Evolutionary conservation across 2,888 invertebrate species (phyloP).

Genomic region (Torymus texanus): DNA sequence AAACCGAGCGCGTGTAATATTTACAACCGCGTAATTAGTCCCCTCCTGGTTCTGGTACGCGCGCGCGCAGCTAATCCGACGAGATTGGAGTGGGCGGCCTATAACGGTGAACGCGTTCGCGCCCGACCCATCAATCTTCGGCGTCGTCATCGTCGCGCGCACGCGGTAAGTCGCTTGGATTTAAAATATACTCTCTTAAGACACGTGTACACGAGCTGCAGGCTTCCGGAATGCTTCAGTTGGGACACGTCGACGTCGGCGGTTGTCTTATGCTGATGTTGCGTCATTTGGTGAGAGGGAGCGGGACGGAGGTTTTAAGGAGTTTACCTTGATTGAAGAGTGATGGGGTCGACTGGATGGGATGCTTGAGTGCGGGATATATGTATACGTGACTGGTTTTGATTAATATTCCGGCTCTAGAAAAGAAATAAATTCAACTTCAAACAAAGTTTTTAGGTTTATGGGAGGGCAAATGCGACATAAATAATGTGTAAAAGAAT

Average conservation of each 20-base stretch:
- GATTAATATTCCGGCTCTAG: no score
- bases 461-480: no score
- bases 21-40: constrained; percentile 49
- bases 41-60: neutral
- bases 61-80: constrained; percentile 13
- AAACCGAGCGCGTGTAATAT: neutral
- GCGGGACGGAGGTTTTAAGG: neutral
- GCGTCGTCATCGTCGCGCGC: constrained; percentile 62
- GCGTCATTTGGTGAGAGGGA: constrained; percentile 35
- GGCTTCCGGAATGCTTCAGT: no score
- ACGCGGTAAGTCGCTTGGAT: constrained; percentile 61
- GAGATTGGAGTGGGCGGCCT: constrained; percentile 38
- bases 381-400: no score
- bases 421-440: no score
- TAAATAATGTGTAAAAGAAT: no score
- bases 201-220: constrained; percentile 65
- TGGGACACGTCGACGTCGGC: no score
- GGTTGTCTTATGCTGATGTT: no score
- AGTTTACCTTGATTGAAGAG: no score
- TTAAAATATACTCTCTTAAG: constrained; percentile 64
- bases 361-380: no score
- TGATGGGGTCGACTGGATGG: no score
- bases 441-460: no score
- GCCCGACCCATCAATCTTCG: constrained; percentile 71
- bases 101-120: constrained; percentile 68